A percentile compares a stretch with the other conserved stretches of the same genome.
Conservation (phyloP, 2,888 invertebrate genomes). For the Idaea aversata region DNA sequence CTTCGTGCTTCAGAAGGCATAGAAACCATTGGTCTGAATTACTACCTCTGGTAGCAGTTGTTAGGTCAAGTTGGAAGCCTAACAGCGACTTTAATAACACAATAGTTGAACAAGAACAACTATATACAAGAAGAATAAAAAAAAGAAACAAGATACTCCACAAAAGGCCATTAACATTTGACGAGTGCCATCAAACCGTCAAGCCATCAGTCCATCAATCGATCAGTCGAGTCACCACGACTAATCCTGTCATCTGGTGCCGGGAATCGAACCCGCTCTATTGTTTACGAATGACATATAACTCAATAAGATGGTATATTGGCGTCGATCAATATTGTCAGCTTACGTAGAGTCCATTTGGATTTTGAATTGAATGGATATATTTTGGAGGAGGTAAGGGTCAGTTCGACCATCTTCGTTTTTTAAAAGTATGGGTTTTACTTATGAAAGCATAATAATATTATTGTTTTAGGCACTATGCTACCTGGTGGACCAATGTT, state of each 20-base stretch:
- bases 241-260: slow-evolving; percentile 55
- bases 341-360: slow-evolving; percentile 59
- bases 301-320: slow-evolving; percentile 74
- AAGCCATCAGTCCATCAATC: slow-evolving; percentile 20
- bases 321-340: slow-evolving; percentile 75
- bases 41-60: too few relatives aligned
- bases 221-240: slow-evolving; percentile 24
- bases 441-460: too few relatives aligned
- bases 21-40: not conserved
- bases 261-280: slow-evolving; percentile 61
- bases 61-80: too few relatives aligned
- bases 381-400: slow-evolving; percentile 41
- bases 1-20: not conserved
- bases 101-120: too few relatives aligned
- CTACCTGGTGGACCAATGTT: too few relatives aligned
- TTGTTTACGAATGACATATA: slow-evolving; percentile 72
- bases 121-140: not conserved
- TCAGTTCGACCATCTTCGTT: slow-evolving; percentile 14
- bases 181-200: slow-evolving; percentile 2
- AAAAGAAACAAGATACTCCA: not conserved
- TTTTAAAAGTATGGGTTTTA: too few relatives aligned
- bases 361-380: slow-evolving; percentile 51
- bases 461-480: not conserved
- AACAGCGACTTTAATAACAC: too few relatives aligned
- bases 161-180: slow-evolving; percentile 4